These are phyloP conservation scores for Pseudobourletiella spinata DNA, from an alignment of 1,140 invertebrate genomes.

Conservation along the genomic window DNA sequence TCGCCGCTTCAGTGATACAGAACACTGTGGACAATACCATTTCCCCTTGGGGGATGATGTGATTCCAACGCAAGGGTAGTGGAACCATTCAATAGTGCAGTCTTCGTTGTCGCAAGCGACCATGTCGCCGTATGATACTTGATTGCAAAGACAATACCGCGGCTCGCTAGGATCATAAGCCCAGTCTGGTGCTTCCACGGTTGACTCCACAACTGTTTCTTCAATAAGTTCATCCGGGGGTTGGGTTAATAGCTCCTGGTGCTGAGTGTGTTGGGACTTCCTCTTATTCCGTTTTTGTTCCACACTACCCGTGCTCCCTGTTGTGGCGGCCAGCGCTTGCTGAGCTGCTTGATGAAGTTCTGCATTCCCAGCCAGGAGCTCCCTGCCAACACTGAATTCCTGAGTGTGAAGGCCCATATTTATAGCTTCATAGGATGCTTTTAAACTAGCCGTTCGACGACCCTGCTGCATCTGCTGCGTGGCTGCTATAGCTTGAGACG, in stretches of 20 bases:
- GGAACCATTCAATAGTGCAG: slow-evolving; percentile 36
- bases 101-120: slow-evolving; percentile 93
- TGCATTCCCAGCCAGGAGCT: slow-evolving; percentile 53
- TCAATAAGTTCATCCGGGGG: slow-evolving; percentile 38
- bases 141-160: slow-evolving; percentile 93
- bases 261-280: slow-evolving; percentile 33
- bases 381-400: slow-evolving; percentile 54
- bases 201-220: slow-evolving; percentile 39
- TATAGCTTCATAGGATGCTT: slow-evolving; percentile 87
- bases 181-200: slow-evolving; percentile 56
- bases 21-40: slow-evolving; percentile 35
- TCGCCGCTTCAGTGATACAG: slow-evolving; percentile 23
- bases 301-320: slow-evolving; percentile 16
- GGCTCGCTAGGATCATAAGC: slow-evolving; percentile 86
- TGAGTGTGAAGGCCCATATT: slow-evolving; percentile 49
- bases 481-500: slow-evolving; percentile 90
- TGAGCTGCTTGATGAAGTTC: slow-evolving; percentile 50
- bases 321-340: slow-evolving; percentile 59
- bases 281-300: slow-evolving; percentile 36
- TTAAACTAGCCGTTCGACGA: slow-evolving; percentile 81
- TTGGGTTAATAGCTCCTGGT: slow-evolving; percentile 24
- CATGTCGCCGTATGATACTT: slow-evolving; percentile 98
- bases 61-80: slow-evolving; percentile 33
- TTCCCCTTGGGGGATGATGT: slow-evolving; percentile 31
- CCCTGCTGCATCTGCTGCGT: slow-evolving; percentile 96